Evolutionary conservation across 2,797 vertebrate genomes (phyloP).

Genomic region (Alectoris magna): DNA sequence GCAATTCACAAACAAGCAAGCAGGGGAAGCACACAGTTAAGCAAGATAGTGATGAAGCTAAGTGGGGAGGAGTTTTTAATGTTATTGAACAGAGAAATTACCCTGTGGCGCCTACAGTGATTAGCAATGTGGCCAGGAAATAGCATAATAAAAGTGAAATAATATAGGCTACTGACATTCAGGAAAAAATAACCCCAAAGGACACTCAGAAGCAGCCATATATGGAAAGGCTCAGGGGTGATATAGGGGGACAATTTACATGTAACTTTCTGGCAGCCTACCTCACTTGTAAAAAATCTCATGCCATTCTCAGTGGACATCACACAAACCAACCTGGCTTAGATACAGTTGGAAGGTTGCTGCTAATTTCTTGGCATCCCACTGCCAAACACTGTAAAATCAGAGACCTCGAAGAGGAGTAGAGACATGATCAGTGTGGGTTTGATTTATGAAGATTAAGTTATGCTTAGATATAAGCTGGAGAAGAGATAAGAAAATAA

Average conservation of each 20-base stretch:
- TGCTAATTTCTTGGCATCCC: background rate
- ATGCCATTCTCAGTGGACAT: background rate
- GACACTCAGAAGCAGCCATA: background rate
- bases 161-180: background rate
- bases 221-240: background rate
- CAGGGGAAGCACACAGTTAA: background rate
- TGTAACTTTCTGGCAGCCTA: background rate
- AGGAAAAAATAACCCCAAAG: background rate
- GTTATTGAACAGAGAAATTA: background rate
- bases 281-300: background rate
- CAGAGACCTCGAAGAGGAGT: slow-evolving; percentile 17
- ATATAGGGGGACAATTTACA: background rate
- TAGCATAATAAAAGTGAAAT: background rate
- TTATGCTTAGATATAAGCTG: background rate
- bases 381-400: background rate
- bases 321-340: background rate
- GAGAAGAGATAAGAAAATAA: slow-evolving; percentile 15
- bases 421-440: background rate
- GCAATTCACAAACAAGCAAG: background rate
- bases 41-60: background rate
- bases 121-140: background rate
- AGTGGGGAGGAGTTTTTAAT: background rate
- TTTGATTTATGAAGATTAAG: slow-evolving; percentile 31
- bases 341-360: background rate
- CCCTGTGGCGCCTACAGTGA: background rate